These are phyloP conservation scores for Nyctibius grandis DNA, from an alignment of 2,797 vertebrate species.

Conservation along the genomic window DNA sequence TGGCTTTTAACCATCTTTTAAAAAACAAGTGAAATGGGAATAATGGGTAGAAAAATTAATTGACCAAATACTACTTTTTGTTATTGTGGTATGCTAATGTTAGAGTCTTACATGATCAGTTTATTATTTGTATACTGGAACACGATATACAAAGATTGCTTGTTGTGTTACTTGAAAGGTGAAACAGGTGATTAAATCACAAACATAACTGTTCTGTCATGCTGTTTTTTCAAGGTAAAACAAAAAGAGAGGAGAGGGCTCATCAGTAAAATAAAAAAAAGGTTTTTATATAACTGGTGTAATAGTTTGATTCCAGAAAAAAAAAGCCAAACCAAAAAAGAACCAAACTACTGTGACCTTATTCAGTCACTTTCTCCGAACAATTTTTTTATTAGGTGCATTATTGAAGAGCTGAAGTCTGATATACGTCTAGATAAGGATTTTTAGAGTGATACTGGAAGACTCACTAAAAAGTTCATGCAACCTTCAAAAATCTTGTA, in stretches of 20 bases:
- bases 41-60: neutral
- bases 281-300: neutral
- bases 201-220: neutral
- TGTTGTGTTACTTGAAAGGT: neutral
- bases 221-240: neutral
- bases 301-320: neutral
- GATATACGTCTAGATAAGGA: neutral
- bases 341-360: neutral
- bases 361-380: neutral
- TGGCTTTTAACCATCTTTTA: neutral
- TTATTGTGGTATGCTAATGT: neutral
- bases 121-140: neutral
- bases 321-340: neutral
- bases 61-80: neutral
- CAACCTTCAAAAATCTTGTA: neutral
- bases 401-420: neutral
- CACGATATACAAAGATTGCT: neutral
- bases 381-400: neutral
- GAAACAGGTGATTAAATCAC: neutral
- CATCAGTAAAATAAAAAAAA: neutral
- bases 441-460: neutral
- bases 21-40: neutral
- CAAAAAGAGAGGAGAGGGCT: neutral
- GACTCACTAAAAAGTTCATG: neutral
- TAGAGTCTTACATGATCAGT: neutral